A percentile compares a stretch with the other conserved stretches of the same genome.
These are phyloP conservation scores for Cheilosia vulpina DNA, from an alignment of 2,888 invertebrate species.

Conservation along the genomic window DNA sequence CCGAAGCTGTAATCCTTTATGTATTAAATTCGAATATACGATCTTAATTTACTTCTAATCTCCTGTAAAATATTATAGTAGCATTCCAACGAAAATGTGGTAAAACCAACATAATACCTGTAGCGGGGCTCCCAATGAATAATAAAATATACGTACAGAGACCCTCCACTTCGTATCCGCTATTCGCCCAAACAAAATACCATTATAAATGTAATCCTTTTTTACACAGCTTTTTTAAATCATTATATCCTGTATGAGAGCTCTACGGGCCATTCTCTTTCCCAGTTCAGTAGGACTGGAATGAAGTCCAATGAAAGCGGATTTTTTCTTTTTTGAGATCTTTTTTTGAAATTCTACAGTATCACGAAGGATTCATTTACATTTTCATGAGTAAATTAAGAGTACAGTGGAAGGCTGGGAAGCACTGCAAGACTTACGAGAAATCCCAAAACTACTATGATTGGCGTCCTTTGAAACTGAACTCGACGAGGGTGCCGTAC, in stretches of 20 bases:
- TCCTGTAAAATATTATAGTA: constrained; percentile 63
- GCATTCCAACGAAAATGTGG: constrained; percentile 46
- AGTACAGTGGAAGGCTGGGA: neutral
- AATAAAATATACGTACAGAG: constrained; percentile 11
- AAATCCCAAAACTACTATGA: constrained; percentile 27
- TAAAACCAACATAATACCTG: constrained; percentile 20
- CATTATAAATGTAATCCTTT: constrained; percentile 61
- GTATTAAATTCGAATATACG: constrained; percentile 60
- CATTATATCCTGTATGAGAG: constrained; percentile 54
- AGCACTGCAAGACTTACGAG: constrained; percentile 13
- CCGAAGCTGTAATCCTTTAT: constrained; percentile 50
- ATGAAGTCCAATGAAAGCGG: constrained; percentile 60
- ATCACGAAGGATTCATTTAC: constrained; percentile 54
- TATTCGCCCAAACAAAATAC: constrained; percentile 59
- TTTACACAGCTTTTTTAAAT: constrained; percentile 58
- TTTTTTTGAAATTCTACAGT: constrained; percentile 7
- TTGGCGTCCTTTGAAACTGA: constrained; percentile 20
- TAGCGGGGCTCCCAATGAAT: constrained; percentile 10
- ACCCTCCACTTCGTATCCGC: constrained; percentile 32
- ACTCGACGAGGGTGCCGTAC: constrained; percentile 6
- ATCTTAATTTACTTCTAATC: constrained; percentile 68
- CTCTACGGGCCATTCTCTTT: constrained; percentile 1
- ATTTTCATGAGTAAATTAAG: constrained; percentile 45
- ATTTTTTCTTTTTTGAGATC: constrained; percentile 24
- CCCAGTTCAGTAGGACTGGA: constrained; percentile 14